Conservation (phyloP, 2,888 invertebrate species). For the Oasisia sp. region DNA sequence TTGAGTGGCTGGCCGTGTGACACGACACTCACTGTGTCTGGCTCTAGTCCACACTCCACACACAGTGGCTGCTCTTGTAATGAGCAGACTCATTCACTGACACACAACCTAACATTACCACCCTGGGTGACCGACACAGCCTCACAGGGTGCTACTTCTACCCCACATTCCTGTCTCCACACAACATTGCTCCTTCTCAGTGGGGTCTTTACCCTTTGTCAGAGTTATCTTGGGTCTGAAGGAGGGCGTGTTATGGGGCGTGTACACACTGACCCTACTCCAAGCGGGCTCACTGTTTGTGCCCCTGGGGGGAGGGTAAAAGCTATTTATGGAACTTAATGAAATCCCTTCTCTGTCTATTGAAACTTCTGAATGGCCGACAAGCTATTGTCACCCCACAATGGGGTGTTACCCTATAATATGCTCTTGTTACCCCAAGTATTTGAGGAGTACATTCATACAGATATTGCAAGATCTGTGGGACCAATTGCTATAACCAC, state of each 20-base stretch:
- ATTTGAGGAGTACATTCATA: background rate
- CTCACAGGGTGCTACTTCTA: background rate
- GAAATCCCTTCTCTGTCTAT: background rate
- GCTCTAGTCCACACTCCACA: background rate
- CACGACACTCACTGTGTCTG: background rate
- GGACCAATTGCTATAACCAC: background rate
- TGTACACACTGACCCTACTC: background rate
- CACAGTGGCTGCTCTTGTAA: background rate
- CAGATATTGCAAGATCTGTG: background rate
- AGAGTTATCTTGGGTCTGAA: background rate
- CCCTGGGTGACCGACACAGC: background rate
- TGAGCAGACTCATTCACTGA: background rate
- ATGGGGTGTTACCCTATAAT: background rate
- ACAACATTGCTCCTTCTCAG: background rate
- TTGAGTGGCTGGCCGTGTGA: background rate
- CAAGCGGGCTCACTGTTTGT: background rate
- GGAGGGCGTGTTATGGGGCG: background rate
- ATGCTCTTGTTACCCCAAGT: background rate
- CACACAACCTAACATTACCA: background rate
- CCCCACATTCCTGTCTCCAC: background rate
- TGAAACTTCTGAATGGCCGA: background rate
- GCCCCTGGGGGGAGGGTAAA: background rate
- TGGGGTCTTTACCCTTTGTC: conserved; percentile 3
- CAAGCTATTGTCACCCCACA: background rate
- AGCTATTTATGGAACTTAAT: background rate